A percentile compares a stretch with the other conserved stretches of the same genome.
Evolutionary conservation across 2,113 vertebrate species (phyloP).

Genomic region (Gallinago paraguaiae): DNA sequence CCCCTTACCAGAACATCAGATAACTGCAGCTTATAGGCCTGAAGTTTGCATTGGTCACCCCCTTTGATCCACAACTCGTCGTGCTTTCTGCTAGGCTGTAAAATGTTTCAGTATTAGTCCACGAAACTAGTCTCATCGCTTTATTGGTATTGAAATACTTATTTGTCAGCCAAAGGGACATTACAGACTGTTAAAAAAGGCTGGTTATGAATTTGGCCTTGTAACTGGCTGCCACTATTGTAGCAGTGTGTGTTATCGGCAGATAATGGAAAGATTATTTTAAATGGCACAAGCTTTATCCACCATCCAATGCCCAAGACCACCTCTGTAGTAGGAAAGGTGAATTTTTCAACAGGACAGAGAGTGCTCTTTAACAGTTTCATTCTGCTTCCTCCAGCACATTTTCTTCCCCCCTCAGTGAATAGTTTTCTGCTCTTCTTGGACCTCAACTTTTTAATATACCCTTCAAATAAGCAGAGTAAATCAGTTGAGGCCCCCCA

Average conservation of each 20-base stretch:
- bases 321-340: neutral
- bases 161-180: neutral
- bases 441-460: neutral
- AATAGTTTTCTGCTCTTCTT: neutral
- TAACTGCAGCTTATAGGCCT: neutral
- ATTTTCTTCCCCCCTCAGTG: neutral
- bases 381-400: neutral
- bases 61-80: neutral
- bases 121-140: neutral
- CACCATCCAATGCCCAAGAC: neutral
- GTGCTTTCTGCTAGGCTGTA: neutral
- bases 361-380: neutral
- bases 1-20: slow-evolving; percentile 9
- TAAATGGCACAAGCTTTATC: neutral
- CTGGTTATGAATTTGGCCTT: neutral
- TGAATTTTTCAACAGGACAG: neutral
- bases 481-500: neutral
- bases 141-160: neutral
- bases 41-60: neutral
- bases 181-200: neutral
- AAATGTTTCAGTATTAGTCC: neutral
- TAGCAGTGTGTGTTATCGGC: neutral
- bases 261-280: neutral
- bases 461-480: neutral
- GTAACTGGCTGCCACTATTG: neutral